Conservation (phyloP, 2,113 vertebrate species). For the Callocephalon fimbriatum region DNA sequence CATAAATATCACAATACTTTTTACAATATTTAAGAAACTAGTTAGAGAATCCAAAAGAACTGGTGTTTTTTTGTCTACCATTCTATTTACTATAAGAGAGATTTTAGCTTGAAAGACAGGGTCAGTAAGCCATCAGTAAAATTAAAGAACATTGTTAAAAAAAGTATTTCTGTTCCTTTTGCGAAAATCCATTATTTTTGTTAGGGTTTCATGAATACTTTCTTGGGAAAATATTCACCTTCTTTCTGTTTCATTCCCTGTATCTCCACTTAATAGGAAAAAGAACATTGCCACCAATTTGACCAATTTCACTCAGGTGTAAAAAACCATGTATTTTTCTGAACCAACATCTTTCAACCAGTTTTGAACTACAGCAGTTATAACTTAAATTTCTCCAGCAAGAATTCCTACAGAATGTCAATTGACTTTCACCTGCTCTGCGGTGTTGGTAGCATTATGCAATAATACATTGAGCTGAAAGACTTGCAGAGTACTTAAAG, state of each 20-base stretch:
- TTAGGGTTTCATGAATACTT: not conserved
- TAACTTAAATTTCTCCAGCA: not conserved
- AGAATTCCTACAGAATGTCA: not conserved
- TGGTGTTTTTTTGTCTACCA: not conserved
- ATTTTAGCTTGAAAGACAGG: not conserved
- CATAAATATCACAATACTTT: not conserved
- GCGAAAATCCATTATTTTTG: not conserved
- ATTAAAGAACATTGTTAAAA: not conserved
- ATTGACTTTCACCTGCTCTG: not conserved
- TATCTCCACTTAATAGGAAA: accelerated
- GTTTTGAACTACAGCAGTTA: not conserved
- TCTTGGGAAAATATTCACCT: not conserved
- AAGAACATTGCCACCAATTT: not conserved
- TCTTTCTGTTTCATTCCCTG: not conserved
- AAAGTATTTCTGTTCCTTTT: not conserved
- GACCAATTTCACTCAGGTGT: not conserved
- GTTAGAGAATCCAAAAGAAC: not conserved
- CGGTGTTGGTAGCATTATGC: not conserved
- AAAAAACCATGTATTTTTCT: not conserved
- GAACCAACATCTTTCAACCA: not conserved
- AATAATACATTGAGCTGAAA: accelerated
- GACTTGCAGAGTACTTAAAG: not conserved
- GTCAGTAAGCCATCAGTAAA: not conserved
- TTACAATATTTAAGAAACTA: not conserved
- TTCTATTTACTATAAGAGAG: not conserved